Base-by-base conservation (phyloP, 2,113 vertebrate species). In the Pluvianellus socialis region DNA sequence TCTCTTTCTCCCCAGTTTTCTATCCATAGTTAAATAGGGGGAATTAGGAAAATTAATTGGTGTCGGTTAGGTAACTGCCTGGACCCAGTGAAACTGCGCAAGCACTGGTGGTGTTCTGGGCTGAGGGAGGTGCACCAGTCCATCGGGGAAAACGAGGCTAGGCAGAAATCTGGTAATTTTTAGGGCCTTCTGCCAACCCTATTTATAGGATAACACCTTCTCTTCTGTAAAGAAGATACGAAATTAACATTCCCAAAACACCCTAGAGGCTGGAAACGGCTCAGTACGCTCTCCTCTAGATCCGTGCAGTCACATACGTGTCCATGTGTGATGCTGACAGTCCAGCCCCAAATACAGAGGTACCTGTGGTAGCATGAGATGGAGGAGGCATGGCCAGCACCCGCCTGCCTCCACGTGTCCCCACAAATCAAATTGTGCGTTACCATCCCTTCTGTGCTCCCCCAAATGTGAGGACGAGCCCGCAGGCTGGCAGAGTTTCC, bases 231-330 rank as follows among this genome's bases (percentile, higher is more conserved):
- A 79, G n/a, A 52, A 76, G 5, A 9, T 7, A 3, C 5, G 26
- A 86, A 86, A 49, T 5, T 8, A 58, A 38, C 20, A 7, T 28
- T 77, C 23, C 18, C 19, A 26, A 32, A 65, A 10, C 28, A 38
- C 21, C 4, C 27, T 26, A 27, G 21, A 58, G 20, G 70, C n/a
- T 55, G 33, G 30, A n/a, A 86, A 28, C 0, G 9, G 20, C 32
- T 56, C 40, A 56, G 35, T 20, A 30, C 1, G 2, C 11, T 66
- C 27, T 59, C 7, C 26, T 47, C 6, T 55, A 45, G n/a, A 27
- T 20, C 53, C 0, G 0, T 38, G 12, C 52, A 7, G 53, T 63
- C 26, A 42, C 42, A 17, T 17, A 18, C 1, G 0, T 5, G 28
- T 40, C 30, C 66, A 45, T 27, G 10, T 52, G 52, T 0, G 3